Evolutionary conservation across 2,888 invertebrate genomes (phyloP).

Genomic region (Drosophila bunnanda): DNA sequence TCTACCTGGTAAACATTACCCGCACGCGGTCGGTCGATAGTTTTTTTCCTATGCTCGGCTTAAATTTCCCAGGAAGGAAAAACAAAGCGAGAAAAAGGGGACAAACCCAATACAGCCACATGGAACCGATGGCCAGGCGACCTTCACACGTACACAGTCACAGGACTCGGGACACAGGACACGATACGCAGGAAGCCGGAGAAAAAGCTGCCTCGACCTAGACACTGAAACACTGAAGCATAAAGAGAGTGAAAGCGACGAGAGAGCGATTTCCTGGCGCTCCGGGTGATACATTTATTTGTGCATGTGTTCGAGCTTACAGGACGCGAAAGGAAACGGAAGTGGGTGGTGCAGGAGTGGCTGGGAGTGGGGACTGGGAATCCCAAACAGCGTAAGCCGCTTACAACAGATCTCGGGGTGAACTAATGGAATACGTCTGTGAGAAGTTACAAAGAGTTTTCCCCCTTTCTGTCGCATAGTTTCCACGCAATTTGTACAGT

Average conservation of each 20-base stretch:
- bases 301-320: conserved; percentile 59
- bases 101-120: conserved; percentile 26
- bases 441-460: conserved; percentile 14
- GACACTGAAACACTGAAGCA: conserved; percentile 70
- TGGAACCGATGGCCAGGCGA: conserved; percentile 26
- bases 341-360: conserved; percentile 9
- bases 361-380: background rate
- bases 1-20: conserved; percentile 9
- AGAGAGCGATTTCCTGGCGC: conserved; percentile 12
- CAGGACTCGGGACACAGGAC: conserved; percentile 17
- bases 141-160: conserved; percentile 16
- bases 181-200: conserved; percentile 8
- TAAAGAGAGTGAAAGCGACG: conserved; percentile 8
- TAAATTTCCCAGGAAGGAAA: background rate
- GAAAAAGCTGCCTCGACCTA: conserved; percentile 73
- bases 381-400: conserved; percentile 63
- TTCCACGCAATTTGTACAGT: conserved; percentile 20
- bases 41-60: background rate
- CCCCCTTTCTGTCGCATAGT: background rate
- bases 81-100: background rate
- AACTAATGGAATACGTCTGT: conserved; percentile 12
- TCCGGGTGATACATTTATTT: conserved; percentile 33
- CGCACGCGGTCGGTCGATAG: conserved; percentile 24
- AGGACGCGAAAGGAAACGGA: conserved; percentile 24
- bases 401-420: conserved; percentile 45